phyloP scores from a whole-genome alignment of 2,113 vertebrate species.

The Marcusenius ussheri region DNA sequence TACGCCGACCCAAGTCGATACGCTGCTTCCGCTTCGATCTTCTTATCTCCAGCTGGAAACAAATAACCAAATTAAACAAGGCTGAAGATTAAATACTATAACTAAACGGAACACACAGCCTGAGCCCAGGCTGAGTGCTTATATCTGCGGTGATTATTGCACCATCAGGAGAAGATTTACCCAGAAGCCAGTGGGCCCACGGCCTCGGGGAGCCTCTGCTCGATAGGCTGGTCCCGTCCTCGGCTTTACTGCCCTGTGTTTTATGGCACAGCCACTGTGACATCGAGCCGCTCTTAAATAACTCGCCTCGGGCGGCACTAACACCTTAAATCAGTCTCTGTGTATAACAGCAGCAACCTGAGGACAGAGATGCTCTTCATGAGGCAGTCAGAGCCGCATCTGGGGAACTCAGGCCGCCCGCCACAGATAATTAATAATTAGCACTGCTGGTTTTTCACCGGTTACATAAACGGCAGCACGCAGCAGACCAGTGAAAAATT shows the following conservation, averaged over 20 bases:
- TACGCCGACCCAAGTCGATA: slow-evolving; percentile 67
- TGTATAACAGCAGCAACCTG: slow-evolving; percentile 47
- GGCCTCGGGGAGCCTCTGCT: slow-evolving; percentile 68
- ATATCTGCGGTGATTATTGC: slow-evolving; percentile 67
- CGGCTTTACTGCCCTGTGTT: slow-evolving; percentile 68
- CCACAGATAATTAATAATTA: neutral
- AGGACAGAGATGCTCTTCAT: neutral
- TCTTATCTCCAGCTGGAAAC: slow-evolving; percentile 53
- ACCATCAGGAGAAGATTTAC: slow-evolving; percentile 75
- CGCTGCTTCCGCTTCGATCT: slow-evolving; percentile 61
- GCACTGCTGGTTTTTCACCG: neutral
- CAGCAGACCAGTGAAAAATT: neutral
- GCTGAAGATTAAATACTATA: slow-evolving; percentile 3
- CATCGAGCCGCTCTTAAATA: slow-evolving; percentile 71
- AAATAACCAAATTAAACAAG: neutral
- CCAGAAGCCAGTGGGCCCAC: slow-evolving; percentile 70
- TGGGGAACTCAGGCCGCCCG: neutral
- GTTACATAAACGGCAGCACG: neutral
- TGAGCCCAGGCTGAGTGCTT: neutral
- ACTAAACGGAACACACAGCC: neutral
- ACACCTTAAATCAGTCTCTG: slow-evolving; percentile 66
- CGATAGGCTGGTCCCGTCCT: slow-evolving; percentile 56
- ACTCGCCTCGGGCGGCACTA: slow-evolving; percentile 65
- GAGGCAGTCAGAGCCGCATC: neutral
- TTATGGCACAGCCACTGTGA: slow-evolving; percentile 71